Evolutionary conservation across 2,113 vertebrate genomes (phyloP).

Genomic region (Cebidichthys violaceus): DNA sequence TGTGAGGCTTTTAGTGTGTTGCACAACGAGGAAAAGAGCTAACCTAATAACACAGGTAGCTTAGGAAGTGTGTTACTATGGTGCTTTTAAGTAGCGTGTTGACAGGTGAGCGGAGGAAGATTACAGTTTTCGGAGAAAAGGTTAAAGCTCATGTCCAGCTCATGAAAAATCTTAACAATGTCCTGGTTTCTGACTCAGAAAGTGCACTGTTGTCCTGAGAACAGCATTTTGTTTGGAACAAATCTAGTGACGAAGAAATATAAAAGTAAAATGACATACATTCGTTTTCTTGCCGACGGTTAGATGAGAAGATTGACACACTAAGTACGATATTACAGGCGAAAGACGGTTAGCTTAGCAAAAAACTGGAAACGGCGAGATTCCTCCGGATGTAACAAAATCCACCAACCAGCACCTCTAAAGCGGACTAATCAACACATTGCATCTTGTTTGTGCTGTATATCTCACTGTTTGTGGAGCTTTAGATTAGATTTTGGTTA

Average conservation of each 20-base stretch:
- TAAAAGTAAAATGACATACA: not conserved
- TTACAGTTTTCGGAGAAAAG: not conserved
- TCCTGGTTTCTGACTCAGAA: not conserved
- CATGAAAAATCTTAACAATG: not conserved
- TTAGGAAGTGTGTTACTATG: slow-evolving; percentile 20
- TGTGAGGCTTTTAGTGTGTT: slow-evolving; percentile 60
- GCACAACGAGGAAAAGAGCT: slow-evolving; percentile 51
- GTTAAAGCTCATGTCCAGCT: not conserved
- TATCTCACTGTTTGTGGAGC: not conserved
- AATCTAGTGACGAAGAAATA: not conserved
- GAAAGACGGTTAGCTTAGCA: not conserved
- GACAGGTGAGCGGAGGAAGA: slow-evolving; percentile 20
- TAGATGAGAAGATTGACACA: not conserved
- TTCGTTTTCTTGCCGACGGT: not conserved
- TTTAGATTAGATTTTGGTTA: not conserved
- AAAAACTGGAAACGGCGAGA: not conserved
- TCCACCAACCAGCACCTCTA: not conserved
- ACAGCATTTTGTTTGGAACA: not conserved
- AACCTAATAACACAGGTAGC: slow-evolving; percentile 34
- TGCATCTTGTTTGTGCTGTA: not conserved
- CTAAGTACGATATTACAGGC: not conserved
- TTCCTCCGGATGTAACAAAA: not conserved
- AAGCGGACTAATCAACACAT: not conserved
- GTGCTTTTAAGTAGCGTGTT: slow-evolving; percentile 1
- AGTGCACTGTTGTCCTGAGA: not conserved